Conservation (phyloP, 2,888 invertebrate genomes). For the Amiota mariae region DNA sequence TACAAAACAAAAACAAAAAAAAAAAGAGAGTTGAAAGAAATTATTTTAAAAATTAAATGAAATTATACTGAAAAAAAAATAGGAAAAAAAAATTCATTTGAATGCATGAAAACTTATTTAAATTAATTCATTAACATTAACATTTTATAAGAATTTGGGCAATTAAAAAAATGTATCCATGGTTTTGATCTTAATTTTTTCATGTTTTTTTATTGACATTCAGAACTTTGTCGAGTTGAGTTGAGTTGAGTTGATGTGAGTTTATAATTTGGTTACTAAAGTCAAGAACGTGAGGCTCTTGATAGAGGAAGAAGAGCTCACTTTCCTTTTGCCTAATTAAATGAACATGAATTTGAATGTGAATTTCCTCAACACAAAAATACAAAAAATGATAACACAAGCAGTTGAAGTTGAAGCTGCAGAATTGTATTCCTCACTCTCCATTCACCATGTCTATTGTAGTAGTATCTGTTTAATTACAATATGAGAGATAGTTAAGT, state of each 20-base stretch:
- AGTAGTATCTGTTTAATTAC: constrained; percentile 33
- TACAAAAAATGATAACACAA: neutral
- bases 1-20: no score
- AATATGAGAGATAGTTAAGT: constrained; percentile 25
- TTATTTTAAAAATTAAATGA: constrained; percentile 15
- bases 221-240: no score
- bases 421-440: no score
- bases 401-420: constrained; percentile 15
- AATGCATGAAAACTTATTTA: constrained; percentile 22
- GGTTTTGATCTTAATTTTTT: neutral
- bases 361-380: constrained; percentile 36
- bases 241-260: neutral
- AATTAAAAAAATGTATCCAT: constrained; percentile 15
- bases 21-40: neutral
- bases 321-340: constrained; percentile 31
- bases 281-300: neutral
- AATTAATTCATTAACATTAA: constrained; percentile 28
- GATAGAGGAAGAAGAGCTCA: neutral
- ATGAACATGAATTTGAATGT: constrained; percentile 38
- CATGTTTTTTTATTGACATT: constrained; percentile 20
- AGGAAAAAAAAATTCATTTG: neutral
- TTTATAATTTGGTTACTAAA: neutral
- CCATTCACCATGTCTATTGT: no score
- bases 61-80: neutral
- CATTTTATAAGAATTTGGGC: neutral